Evolutionary conservation across 2,797 vertebrate genomes (phyloP).

Genomic region (Pempheris klunzingeri): DNA sequence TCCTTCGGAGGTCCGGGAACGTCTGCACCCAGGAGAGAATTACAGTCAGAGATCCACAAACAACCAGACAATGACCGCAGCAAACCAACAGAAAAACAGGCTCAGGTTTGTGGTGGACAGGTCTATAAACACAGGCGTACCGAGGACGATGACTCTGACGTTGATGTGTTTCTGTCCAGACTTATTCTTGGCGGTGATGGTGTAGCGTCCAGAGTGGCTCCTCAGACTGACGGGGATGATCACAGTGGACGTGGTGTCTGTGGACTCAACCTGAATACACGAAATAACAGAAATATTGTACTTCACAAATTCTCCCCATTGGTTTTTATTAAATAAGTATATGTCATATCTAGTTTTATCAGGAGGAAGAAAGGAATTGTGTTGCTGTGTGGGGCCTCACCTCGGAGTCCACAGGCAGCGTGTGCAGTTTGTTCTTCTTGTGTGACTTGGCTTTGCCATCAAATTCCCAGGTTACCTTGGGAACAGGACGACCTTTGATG

Average conservation of each 20-base stretch:
- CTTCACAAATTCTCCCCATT: not conserved
- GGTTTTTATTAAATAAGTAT: not conserved
- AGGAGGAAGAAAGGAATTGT: not conserved
- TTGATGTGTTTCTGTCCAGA: constrained; percentile 95
- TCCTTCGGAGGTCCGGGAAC: constrained; percentile 93
- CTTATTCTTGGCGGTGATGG: constrained; percentile 98
- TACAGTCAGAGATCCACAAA: not conserved
- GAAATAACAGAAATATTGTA: not conserved
- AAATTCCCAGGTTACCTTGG: constrained; percentile 97
- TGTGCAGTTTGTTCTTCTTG: constrained; percentile 93
- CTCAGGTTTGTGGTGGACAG: not conserved
- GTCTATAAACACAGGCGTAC: no score
- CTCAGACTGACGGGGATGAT: constrained; percentile 90
- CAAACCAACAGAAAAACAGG: not conserved
- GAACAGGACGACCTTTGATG: constrained; percentile 92
- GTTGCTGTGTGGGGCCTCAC: constrained; percentile 75
- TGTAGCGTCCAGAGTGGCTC: constrained; percentile 95
- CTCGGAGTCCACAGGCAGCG: constrained; percentile 93
- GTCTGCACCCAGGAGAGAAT: constrained; percentile 65
- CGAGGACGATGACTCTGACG: constrained; percentile 94
- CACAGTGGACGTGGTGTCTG: constrained; percentile 91
- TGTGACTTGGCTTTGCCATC: constrained; percentile 93
- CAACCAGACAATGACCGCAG: not conserved
- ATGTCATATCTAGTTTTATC: not conserved
- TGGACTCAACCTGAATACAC: constrained; percentile 89